Evolutionary conservation across 1,140 invertebrate genomes (phyloP).

Genomic region (Theocolax elegans): DNA sequence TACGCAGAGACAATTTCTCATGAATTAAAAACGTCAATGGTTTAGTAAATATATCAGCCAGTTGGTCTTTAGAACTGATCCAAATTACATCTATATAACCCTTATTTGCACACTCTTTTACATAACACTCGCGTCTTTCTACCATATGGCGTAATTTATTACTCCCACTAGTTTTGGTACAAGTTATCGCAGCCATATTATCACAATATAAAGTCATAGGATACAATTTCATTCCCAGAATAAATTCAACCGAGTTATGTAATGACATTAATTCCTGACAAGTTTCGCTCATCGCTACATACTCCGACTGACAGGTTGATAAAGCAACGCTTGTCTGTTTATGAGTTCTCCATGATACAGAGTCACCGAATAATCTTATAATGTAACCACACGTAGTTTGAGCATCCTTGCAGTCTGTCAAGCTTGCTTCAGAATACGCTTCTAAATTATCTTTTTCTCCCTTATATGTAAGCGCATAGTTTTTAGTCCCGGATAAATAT

Average conservation of each 20-base stretch:
- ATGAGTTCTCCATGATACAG: too few relatives aligned
- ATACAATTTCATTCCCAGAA: conserved; percentile 1
- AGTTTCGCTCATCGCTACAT: conserved; percentile 30
- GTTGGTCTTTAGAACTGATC: not conserved
- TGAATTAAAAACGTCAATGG: too few relatives aligned
- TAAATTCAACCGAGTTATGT: conserved; percentile 1
- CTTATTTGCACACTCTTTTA: conserved; percentile 7
- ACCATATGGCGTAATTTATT: too few relatives aligned
- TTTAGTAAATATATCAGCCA: not conserved
- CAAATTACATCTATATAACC: not conserved
- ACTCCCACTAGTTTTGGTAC: too few relatives aligned
- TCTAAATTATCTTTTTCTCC: not conserved
- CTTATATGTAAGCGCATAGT: not conserved
- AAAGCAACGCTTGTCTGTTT: too few relatives aligned
- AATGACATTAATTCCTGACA: conserved; percentile 30
- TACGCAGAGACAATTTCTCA: too few relatives aligned
- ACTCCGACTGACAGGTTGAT: too few relatives aligned
- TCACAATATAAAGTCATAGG: conserved; percentile 15
- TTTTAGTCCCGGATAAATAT: not conserved
- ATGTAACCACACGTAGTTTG: conserved; percentile 27
- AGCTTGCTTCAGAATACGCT: not conserved
- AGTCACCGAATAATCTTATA: too few relatives aligned
- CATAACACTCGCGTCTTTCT: too few relatives aligned
- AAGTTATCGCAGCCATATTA: conserved; percentile 14
- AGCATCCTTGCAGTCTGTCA: conserved; percentile 1